Evolutionary conservation across 2,888 invertebrate genomes (phyloP).

Genomic region (Sarcophaga subvicina): DNA sequence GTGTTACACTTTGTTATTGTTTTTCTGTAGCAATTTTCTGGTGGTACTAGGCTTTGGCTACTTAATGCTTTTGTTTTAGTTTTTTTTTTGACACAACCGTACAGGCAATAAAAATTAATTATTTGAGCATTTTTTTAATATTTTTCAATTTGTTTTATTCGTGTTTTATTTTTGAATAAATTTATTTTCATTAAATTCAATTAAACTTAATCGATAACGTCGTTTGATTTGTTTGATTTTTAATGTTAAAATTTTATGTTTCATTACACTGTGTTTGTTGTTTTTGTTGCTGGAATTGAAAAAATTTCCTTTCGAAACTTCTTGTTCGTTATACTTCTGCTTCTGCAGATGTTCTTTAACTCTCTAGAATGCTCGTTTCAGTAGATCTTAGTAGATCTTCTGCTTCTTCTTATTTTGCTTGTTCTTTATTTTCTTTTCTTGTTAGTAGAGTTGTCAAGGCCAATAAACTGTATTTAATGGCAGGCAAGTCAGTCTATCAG

Average conservation of each 20-base stretch:
- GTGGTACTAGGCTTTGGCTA: background rate
- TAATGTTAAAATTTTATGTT: constrained; percentile 61
- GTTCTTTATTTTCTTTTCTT: constrained; percentile 28
- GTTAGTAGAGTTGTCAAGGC: constrained; percentile 59
- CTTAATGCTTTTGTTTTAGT: constrained; percentile 30
- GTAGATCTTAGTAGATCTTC: constrained; percentile 18
- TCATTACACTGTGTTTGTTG: constrained; percentile 62
- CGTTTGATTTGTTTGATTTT: constrained; percentile 67
- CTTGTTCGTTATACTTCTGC: constrained; percentile 22
- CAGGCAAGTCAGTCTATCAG: constrained; percentile 14
- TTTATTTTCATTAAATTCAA: constrained; percentile 72
- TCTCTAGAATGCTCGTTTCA: constrained; percentile 4
- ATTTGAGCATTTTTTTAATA: background rate
- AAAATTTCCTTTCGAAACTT: background rate
- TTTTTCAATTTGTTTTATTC: constrained; percentile 4
- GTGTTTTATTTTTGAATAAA: constrained; percentile 60
- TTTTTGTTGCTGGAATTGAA: background rate
- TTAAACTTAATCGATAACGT: constrained; percentile 69
- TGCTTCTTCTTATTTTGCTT: background rate
- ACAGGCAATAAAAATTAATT: constrained; percentile 22
- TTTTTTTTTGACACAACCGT: constrained; percentile 34
- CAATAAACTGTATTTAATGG: constrained; percentile 64
- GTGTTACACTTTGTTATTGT: background rate
- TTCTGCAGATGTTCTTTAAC: constrained; percentile 11
- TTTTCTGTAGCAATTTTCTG: background rate